A percentile compares a stretch with the other conserved stretches of the same genome.
These are phyloP conservation scores for Adineta ricciae DNA, from an alignment of 2,888 invertebrate species.

Conservation along the genomic window DNA sequence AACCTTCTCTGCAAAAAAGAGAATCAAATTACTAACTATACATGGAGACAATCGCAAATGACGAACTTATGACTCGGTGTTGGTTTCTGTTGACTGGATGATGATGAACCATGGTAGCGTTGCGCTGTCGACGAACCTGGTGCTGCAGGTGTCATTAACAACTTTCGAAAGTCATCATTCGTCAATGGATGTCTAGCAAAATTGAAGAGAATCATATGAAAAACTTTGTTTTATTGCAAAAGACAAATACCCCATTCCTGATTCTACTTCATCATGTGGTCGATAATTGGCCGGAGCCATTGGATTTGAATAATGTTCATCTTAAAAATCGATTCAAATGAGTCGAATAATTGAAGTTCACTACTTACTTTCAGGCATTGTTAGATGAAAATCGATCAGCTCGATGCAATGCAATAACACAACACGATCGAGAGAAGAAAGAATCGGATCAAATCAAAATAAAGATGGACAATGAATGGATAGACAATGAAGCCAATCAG, in stretches of 20 bases:
- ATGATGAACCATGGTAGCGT: neutral
- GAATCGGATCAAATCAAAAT: neutral
- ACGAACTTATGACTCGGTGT: constrained; percentile 37
- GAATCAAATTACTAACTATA: neutral
- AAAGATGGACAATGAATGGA: neutral
- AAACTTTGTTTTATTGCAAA: too few species aligned
- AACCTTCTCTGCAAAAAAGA: constrained; percentile 37
- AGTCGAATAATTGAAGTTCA: neutral
- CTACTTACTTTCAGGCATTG: neutral
- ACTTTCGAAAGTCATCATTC: constrained; percentile 89
- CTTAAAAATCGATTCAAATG: neutral
- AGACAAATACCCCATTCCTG: neutral
- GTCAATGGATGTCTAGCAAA: constrained; percentile 56
- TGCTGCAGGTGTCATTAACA: constrained; percentile 83
- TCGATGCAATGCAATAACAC: neutral
- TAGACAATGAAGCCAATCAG: neutral
- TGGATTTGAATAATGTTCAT: neutral
- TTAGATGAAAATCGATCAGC: neutral
- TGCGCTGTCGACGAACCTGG: constrained; percentile 42
- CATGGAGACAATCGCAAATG: neutral
- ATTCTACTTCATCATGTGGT: neutral
- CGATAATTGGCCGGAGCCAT: neutral
- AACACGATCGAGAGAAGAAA: too few species aligned
- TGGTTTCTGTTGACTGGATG: constrained; percentile 52
- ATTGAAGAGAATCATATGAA: neutral